Evolutionary conservation across 2,797 vertebrate genomes (phyloP), one percentile per base, ranked within the genome.

Genomic region (Picus viridis): DNA sequence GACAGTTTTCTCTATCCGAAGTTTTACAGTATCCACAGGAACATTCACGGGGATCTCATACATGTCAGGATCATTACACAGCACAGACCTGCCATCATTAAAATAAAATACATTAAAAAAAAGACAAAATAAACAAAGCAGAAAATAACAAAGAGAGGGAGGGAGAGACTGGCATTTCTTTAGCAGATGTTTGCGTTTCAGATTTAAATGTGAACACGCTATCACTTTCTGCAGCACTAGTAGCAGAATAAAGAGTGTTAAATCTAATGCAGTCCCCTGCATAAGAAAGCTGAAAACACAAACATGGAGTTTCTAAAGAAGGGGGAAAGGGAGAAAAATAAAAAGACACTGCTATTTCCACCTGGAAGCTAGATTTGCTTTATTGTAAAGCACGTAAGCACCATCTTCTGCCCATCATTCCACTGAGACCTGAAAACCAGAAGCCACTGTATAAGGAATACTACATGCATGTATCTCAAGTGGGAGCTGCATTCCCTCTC

Each of bases 1-100:
- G 5, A 97, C 98, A 0, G 99, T 99, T 97, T 99, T 99, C 98
- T 99, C 99, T 86, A 99, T 97, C 3, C 98, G 98, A 54, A 99
- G 98, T 94, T 99, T 99, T 64, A 98, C 92, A 0, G 98, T 99
- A 83, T 99, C 99, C 97, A 99, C 97, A 0, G 99, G 99, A 81
- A 99, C 97, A 39, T 99, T 99, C 18, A 98, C 97, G 0, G 99
- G 99, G 61, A 99, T 98, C 68, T 99, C 98, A 2, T 98, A 98
- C 98, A 99, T 99, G 95, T 99, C 99, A 41, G 98, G 98, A 92
- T 99, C 98, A 64, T 99, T 99, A 95, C 99, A 99, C 41, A 99
- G 96, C 56, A 99, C 98, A 61, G 97, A 98, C 96, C 99, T 99
- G 96, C 57, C 41, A 96, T 20, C 23, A 24, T 51, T 13, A 12